Evolutionary conservation across 1,140 invertebrate species (phyloP).

Genomic region (Tetranychus urticae): DNA sequence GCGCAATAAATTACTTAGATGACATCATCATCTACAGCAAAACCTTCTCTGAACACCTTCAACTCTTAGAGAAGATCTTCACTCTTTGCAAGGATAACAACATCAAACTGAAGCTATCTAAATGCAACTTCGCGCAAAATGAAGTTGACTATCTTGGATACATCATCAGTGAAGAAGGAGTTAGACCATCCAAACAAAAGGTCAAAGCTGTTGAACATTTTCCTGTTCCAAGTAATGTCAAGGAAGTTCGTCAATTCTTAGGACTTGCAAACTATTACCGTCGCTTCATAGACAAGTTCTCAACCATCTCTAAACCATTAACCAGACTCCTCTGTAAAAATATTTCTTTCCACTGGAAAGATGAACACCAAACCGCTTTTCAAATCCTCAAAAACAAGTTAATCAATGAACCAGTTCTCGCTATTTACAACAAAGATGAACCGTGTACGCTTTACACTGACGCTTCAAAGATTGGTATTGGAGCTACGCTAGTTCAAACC

Average conservation of each 20-base stretch:
- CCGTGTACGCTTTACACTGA: conserved; percentile 6
- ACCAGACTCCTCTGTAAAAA: conserved; percentile 10
- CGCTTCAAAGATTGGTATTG: conserved; percentile 24
- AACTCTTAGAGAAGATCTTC: conserved; percentile 2
- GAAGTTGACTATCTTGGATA: conserved; percentile 13
- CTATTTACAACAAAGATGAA: background rate
- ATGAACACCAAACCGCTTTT: background rate
- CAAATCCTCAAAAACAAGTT: background rate
- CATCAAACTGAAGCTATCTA: conserved; percentile 11
- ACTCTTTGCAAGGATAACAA: conserved; percentile 1
- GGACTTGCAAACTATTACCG: conserved; percentile 24
- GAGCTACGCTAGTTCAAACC: conserved; percentile 18
- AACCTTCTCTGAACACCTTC: conserved; percentile 9
- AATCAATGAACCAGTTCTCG: background rate
- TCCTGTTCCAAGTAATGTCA: background rate
- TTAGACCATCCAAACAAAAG: too few relatives aligned
- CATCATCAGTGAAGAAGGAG: too few relatives aligned
- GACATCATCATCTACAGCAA: conserved; percentile 12
- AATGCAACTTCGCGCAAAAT: conserved; percentile 9
- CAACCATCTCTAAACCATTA: conserved; percentile 17
- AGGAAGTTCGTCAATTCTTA: conserved; percentile 22
- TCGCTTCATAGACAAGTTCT: conserved; percentile 21
- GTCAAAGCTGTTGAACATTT: conserved; percentile 16
- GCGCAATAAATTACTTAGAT: conserved; percentile 14
- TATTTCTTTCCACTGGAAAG: background rate